Evolutionary conservation across 2,113 vertebrate genomes (phyloP), one percentile per base, ranked within the genome.

Genomic region (Charadrius vociferus): DNA sequence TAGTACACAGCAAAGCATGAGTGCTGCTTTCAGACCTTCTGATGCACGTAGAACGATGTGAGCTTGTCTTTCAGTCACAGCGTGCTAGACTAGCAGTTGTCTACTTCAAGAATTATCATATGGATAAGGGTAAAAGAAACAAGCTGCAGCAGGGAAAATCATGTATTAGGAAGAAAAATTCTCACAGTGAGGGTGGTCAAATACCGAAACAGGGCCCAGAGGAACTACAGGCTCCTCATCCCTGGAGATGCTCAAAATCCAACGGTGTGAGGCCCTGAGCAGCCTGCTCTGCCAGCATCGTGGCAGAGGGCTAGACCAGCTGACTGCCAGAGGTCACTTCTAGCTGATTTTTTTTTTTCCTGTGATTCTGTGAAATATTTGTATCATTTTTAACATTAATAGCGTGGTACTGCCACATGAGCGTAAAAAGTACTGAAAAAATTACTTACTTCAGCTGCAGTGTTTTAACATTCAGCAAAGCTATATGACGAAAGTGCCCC

Each of bases 161-260:
- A 36, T 30, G 0, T 12, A 11, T 5, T 1, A 21, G 65, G 72
- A 37, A 29, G 36, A 6, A 86, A 78, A 2, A 32, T 13, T 71
- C n/a, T 94, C 96, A 77, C 95, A 97, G 96, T 94, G 95, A 92
- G 85, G 50, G 58, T 88, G 96, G 90, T 90, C 95, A 53, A 14
- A 8, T 1, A 8, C 15, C 43, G 49, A 81, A 20, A 1, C 14
- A 11, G 78, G 66, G 14, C 73, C 45, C 41, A 5, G 77, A 6
- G 55, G 63, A 36, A 32, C 29, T 50, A 23, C 0, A 6, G 56
- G 29, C n/a, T 89, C 36, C 34, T 27, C 1, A 1, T 27, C 18
- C 53, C 41, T 36, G 58, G 62, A 63, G 67, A 5, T 41, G 59
- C 71, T 63, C 26, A 4, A 3, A 4, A 6, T 1, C 12, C 15